Evolutionary conservation across 2,797 vertebrate species (phyloP).

Genomic region (Tapirus indicus): DNA sequence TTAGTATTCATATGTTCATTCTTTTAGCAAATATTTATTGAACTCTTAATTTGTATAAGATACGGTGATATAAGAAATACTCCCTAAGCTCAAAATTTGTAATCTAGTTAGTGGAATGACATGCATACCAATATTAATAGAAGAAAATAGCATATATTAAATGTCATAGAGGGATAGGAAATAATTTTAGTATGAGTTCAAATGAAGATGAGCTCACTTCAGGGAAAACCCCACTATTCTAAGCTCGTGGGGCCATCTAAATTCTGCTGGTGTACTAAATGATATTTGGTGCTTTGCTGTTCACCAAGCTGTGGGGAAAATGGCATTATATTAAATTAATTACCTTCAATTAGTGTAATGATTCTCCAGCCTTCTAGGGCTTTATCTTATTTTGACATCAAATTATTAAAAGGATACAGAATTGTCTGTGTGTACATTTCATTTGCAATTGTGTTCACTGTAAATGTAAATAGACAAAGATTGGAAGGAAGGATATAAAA

Average conservation of each 20-base stretch:
- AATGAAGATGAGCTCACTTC: slow-evolving; percentile 42
- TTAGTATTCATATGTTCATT: slow-evolving; percentile 59
- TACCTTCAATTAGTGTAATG: slow-evolving; percentile 62
- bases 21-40: slow-evolving; percentile 62
- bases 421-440: background rate
- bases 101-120: slow-evolving; percentile 4
- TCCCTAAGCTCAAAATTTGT: slow-evolving; percentile 18
- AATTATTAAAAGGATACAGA: background rate
- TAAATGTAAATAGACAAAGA: background rate
- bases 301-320: slow-evolving; percentile 41
- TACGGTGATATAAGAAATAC: background rate
- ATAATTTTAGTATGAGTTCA: slow-evolving; percentile 25
- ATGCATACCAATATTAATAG: background rate
- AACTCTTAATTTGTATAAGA: slow-evolving; percentile 67
- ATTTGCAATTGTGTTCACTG: background rate
- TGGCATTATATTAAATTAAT: slow-evolving; percentile 67
- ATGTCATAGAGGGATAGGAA: background rate
- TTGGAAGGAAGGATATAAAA: background rate
- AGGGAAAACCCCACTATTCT: slow-evolving; percentile 28
- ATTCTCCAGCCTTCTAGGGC: background rate
- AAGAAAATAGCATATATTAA: background rate
- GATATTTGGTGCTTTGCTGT: slow-evolving; percentile 21
- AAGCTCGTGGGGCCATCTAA: background rate
- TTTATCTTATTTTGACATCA: slow-evolving; percentile 58
- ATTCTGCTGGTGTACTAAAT: slow-evolving; percentile 30